Percentiles rank a stretch among this genome's conserved stretches.
phyloP scores from a whole-genome alignment of 2,113 vertebrate species.

The Nannospalax galili region DNA sequence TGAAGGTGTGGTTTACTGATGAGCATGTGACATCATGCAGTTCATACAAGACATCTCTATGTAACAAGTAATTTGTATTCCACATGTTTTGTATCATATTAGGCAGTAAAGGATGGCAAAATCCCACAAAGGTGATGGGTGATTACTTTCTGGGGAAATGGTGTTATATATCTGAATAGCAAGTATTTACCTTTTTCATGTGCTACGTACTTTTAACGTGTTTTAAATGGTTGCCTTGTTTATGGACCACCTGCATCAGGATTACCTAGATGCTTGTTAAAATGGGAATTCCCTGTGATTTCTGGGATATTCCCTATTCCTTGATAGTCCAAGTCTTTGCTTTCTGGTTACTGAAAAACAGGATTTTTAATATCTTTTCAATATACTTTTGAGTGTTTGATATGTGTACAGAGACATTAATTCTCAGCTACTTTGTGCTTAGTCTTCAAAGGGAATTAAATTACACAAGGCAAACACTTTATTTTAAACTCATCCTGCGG shows the following conservation, averaged over 20 bases:
- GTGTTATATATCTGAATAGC: neutral
- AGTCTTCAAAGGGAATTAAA: neutral
- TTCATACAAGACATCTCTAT: neutral
- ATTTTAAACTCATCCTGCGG: neutral
- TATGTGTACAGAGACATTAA: neutral
- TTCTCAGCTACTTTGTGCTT: neutral
- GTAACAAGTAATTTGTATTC: neutral
- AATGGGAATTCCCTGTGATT: neutral
- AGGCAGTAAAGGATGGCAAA: neutral
- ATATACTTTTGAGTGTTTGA: neutral
- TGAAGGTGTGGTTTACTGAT: neutral
- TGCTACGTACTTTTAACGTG: neutral
- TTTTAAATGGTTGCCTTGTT: neutral
- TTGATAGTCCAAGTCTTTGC: neutral
- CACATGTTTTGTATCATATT: neutral
- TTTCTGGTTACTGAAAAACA: constrained; percentile 5
- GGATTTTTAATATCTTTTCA: constrained; percentile 26
- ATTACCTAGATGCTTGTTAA: neutral
- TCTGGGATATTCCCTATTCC: neutral
- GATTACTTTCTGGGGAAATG: neutral
- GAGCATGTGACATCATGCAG: neutral
- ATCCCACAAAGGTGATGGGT: neutral
- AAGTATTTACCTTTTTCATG: neutral
- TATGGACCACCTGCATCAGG: neutral
- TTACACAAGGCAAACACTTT: neutral